Conservation (phyloP, 1,140 invertebrate genomes). For the Micrasema minimum region DNA sequence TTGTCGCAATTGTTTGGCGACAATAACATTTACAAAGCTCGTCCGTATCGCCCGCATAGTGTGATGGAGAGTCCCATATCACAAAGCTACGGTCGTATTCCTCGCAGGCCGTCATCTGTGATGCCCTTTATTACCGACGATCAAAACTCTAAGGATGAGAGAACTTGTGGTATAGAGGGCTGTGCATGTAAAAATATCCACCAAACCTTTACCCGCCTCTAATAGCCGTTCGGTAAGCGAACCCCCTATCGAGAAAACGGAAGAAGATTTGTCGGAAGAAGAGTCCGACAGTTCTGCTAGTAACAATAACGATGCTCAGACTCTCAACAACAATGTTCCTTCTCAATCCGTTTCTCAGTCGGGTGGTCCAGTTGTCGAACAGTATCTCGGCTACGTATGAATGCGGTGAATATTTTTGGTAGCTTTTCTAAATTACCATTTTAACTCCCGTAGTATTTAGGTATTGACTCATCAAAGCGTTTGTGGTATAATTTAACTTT, state of each 20-base stretch:
- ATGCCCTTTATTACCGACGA: slow-evolving; percentile 42
- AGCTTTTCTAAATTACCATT: slow-evolving; percentile 15
- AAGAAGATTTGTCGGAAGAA: slow-evolving; percentile 23
- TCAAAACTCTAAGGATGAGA: slow-evolving; percentile 9
- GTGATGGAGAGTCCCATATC: slow-evolving; percentile 40
- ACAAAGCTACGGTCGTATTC: slow-evolving; percentile 20
- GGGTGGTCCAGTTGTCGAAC: slow-evolving; percentile 68
- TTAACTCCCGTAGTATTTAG: too few species aligned
- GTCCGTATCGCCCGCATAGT: slow-evolving; percentile 46
- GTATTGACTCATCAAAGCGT: too few species aligned
- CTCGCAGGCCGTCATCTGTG: slow-evolving; percentile 48
- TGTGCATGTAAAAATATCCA: slow-evolving; percentile 30
- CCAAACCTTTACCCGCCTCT: neutral
- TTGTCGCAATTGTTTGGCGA: slow-evolving; percentile 44
- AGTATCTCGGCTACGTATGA: slow-evolving; percentile 76
- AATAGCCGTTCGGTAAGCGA: slow-evolving; percentile 38
- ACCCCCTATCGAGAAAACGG: slow-evolving; percentile 37
- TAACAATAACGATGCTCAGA: slow-evolving; percentile 56
- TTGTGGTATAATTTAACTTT: too few species aligned
- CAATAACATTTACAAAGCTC: slow-evolving; percentile 48
- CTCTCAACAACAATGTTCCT: slow-evolving; percentile 55
- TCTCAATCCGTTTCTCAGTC: slow-evolving; percentile 56
- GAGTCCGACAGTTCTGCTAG: slow-evolving; percentile 18
- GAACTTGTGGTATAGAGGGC: slow-evolving; percentile 30
- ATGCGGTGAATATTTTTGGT: slow-evolving; percentile 25